Base-by-base conservation (phyloP, 2,797 vertebrate species). In the Chelidonichthys spinosus region DNA sequence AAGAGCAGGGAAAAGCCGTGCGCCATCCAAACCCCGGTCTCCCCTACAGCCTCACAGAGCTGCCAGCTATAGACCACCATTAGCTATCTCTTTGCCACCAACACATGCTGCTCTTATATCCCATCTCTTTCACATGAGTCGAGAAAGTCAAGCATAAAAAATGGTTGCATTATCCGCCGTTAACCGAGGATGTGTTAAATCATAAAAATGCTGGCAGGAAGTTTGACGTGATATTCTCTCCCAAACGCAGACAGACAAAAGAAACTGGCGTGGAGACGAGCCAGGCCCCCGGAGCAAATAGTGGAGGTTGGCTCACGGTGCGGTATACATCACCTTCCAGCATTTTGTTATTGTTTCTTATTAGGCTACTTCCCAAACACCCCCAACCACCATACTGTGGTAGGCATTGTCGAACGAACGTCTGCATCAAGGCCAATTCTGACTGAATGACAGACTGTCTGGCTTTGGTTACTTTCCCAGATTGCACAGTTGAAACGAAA, bases 261-360 rank as follows among this genome's bases (percentile, higher is more conserved):
- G 67, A 76, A 78, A 83, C 73, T 83, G 85, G 87, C 81, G 84
- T 18, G 55, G 83, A 62, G 69, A 53, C 7, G 72, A 62, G 84
- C 79, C 75, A 78, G 85, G 79, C 87, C 79, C 2, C 87, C 81
- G 63, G 60, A 86, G 87, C 86, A 85, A 89, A 89, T 58, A 86
- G 82, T 76, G 65, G 76, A 78, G 77, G 73, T 78, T 87, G 87
- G 84, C 89, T 79, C 81, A 77, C 55, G 44, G 78, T 71, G 74
- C 6, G 68, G 84, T 75, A 69, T 53, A 76, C 78, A 86, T 76
- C 81, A 85, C 81, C 86, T 83, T 81, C 84, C 87, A 88, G 82
- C 72, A 55, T 87, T 25, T 89, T 89, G 81, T 89, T 90, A 86
- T 87, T 87, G 78, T 89, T 83, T 69, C 87, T 89, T 91, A 86